Base-by-base conservation (phyloP, 2,113 vertebrate genomes). In the Aleadryas rufinucha region DNA sequence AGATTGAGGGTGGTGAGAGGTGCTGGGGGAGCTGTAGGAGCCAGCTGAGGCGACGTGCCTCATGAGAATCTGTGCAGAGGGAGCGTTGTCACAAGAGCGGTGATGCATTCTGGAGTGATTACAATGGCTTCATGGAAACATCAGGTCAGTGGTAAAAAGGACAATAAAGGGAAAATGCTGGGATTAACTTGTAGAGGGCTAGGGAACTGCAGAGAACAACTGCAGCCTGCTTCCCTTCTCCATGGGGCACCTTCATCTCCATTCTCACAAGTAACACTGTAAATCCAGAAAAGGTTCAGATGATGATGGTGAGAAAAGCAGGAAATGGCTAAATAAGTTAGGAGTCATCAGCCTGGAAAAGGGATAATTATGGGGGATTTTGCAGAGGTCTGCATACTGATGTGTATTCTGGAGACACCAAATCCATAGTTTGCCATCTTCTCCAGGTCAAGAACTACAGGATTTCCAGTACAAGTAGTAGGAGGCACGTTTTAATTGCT, bases 31-130 rank as follows among this genome's bases (percentile, higher is more conserved):
- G 66, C 90, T 50, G 26, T 4, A 42, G 57, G 68, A 76, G 64
- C 0, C 11, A 60, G 45, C 76, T 30, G 47, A n/a, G 45, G 76
- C 1, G 1, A 39, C 0, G 10, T 1, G 6, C 23, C 15, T 54
- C 53, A 7, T 11, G 16, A 33, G 57, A 42, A 57, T 68, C 57
- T 2, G 1, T 1, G 5, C 41, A 20, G 56, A 41, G 49, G 39
- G 33, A 33, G 16, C 39, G 0, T 6, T 52, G 47, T 66, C 49
- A 64, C 19, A 27, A 26, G 66, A 83, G 27, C 2, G 9, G 10
- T 44, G 57, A 10, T 72, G 83, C 8, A 0, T 52, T 95, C 69
- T 52, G 41, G 64, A 49, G 33, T n/a, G 79, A 27, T 41, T 24
- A 70, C 59, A 91, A 8, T 84, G 61, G 61, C 71, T 77, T 92